phyloP scores from a whole-genome alignment of 1,140 invertebrate genomes.

The Papilio machaon region DNA sequence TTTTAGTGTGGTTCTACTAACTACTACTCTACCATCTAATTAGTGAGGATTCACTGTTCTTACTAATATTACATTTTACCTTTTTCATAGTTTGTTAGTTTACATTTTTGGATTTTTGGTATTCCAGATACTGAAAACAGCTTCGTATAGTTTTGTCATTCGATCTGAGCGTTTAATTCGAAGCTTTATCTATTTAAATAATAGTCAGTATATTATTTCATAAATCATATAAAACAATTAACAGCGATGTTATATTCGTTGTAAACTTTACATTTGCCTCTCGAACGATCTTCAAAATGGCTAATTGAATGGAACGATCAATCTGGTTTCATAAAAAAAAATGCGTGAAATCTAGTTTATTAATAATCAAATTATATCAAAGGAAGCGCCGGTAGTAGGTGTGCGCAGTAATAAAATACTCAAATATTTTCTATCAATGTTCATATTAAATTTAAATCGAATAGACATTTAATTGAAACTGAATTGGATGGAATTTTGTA shows the following conservation, averaged over 20 bases:
- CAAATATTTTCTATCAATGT: conserved; percentile 37
- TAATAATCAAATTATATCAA: conserved; percentile 38
- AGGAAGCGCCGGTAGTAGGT: conserved; percentile 34
- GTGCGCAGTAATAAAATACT: conserved; percentile 31
- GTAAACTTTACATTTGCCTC: conserved; percentile 2
- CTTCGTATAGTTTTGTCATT: neutral
- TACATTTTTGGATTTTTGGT: no score
- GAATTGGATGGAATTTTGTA: neutral
- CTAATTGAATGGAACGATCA: conserved; percentile 36
- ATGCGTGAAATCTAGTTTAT: conserved; percentile 41
- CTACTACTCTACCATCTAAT: neutral
- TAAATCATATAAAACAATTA: conserved; percentile 32
- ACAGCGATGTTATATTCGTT: conserved; percentile 2
- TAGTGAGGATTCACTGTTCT: neutral
- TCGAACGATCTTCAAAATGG: neutral
- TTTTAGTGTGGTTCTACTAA: neutral
- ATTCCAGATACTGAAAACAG: no score
- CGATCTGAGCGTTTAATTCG: neutral
- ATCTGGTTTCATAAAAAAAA: conserved; percentile 34
- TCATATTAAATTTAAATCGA: conserved; percentile 31
- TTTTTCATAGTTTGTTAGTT: neutral
- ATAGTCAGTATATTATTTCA: neutral
- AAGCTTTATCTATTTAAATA: neutral
- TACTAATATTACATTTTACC: neutral
- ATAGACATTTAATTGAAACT: conserved; percentile 34